Evolutionary conservation across 2,113 vertebrate genomes (phyloP), one percentile per base, ranked within the genome.

Genomic region (Tringa solitaria): DNA sequence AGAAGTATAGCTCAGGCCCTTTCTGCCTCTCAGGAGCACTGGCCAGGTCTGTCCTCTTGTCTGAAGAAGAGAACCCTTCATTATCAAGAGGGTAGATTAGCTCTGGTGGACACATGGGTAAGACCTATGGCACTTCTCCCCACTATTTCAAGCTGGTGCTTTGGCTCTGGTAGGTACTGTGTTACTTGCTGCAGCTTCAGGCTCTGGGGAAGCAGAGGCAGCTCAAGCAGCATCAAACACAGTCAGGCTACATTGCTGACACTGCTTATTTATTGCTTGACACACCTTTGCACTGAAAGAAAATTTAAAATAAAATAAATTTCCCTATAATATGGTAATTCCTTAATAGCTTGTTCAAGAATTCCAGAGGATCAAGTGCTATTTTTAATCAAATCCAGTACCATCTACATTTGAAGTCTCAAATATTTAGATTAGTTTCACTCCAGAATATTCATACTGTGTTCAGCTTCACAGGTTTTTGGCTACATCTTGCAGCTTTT

Each of bases 311-410:
- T 51, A 86, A 45, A 16, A 54, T 54, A 19, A 37, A 59, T 27
- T 61, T 79, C 24, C 20, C 39, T 61, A 57, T 77, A 89, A 83
- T 75, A 82, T 45, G 56, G 14, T 89, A 83, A 87, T 83, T 87
- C 68, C 37, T 77, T 80, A 92, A 91, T 57, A 68, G 77, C 32
- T 84, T 92, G 24, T 57, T 91, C 76, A 74, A 80, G 37, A 94
- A 84, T 90, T 76, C 72, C 78, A 77, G n/a, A 82, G 51, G n/a
- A 84, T 41, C 37, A 60, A 60, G 75, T 64, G 60, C 22, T 95
- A 79, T 67, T 91, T 96, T 95, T 59, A 88, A 79, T 45, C 75
- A 90, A 86, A 95, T 74, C 12, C 37, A 69, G n/a, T 57, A 75
- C 57, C 48, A 69, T 86, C 83, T 83, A 39, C 30, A 72, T 51